Evolutionary conservation across 2,797 vertebrate genomes (phyloP), one percentile per base, ranked within the genome.

Genomic region (Kryptopterus vitreolus): DNA sequence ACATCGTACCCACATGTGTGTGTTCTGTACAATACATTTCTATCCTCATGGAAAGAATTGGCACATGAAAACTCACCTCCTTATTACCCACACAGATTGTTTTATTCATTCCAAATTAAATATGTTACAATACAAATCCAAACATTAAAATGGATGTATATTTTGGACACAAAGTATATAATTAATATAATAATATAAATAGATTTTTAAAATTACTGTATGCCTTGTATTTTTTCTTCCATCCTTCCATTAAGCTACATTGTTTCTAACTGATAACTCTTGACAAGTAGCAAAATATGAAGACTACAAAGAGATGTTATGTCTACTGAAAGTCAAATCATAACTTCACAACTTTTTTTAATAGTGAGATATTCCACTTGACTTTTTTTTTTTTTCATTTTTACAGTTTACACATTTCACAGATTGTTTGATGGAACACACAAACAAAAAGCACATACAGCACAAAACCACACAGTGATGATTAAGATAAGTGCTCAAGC

Each of bases 401-500:
- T 71, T 52, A 71, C 9, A 55, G 18, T 83, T 26, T 7, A 66
- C 58, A 68, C 52, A 33, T 35, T 65, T 38, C n/a, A 69, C 72
- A 70, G 29, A 76, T 80, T 81, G 69, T 7, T 66, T 35, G 18
- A 57, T 43, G 1, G 59, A 43, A 43, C n/a, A 38, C 11, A 29
- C 35, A 62, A 1, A 71, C 61, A 18, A 77, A 22, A 57, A n/a
- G n/a, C n/a, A 12, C 62, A 22, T 58, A 76, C 43, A 78, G 59
- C 22, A 71, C 2, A 18, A 53, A 22, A 50, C 20, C 11, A 71
- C 22, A 55, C 22, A 72, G 12, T 4, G 7, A 55, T 20, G 66
- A 20, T 81, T 89, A 88, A 90, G 83, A 87, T 91, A 79, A 29
- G 63, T 87, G 86, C 80, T 88, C 75, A 88, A 88, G 87, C 84